These are phyloP conservation scores for Hyposoter didymator DNA, from an alignment of 2,888 invertebrate species.

Conservation along the genomic window DNA sequence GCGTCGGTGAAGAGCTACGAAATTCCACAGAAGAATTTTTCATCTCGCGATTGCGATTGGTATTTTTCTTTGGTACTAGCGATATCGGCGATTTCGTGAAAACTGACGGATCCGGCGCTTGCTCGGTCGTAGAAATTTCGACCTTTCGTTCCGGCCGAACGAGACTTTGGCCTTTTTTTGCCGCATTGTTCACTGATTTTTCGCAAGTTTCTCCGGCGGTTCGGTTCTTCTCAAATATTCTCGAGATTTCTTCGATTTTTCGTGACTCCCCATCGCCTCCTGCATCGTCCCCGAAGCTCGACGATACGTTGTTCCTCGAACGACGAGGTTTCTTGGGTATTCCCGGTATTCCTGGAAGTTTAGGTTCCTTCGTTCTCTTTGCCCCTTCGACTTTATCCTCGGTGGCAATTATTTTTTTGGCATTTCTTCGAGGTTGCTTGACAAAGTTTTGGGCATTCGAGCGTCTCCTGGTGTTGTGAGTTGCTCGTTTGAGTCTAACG, in stretches of 20 bases:
- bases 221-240: constrained; percentile 20
- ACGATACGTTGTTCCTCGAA: neutral
- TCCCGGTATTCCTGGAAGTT: constrained; percentile 59
- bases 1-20: neutral
- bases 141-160: neutral
- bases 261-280: neutral
- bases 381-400: neutral
- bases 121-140: neutral
- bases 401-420: neutral
- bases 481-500: neutral
- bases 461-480: constrained; percentile 26
- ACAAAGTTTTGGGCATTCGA: neutral
- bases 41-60: neutral
- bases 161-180: neutral
- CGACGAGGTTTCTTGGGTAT: constrained; percentile 5
- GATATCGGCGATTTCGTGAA: neutral
- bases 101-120: neutral
- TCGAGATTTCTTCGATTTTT: neutral
- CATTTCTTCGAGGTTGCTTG: constrained; percentile 1
- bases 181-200: neutral
- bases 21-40: neutral
- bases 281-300: neutral
- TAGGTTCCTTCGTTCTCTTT: constrained; percentile 22
- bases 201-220: neutral
- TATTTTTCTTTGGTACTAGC: constrained; percentile 27